Evolutionary conservation across 2,113 vertebrate species (phyloP).

Genomic region (Calonectris borealis): DNA sequence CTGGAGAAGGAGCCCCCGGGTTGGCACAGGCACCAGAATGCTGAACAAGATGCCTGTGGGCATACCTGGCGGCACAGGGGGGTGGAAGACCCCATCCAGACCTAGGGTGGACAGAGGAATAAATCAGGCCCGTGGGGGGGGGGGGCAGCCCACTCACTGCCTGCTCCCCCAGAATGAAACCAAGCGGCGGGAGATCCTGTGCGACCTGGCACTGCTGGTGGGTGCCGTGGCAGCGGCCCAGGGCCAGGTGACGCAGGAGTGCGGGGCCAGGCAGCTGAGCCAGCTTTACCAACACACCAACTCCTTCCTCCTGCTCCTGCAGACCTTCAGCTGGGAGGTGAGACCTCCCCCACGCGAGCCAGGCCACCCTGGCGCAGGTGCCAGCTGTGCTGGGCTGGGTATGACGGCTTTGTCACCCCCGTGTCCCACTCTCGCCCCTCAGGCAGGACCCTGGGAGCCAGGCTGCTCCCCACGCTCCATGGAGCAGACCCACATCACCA

Average conservation of each 20-base stretch:
- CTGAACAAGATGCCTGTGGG: neutral
- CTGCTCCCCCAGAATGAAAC: conserved; percentile 60
- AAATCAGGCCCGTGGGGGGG: rapidly evolving
- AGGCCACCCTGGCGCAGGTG: neutral
- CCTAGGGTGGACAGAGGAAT: neutral
- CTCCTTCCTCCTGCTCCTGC: conserved; percentile 68
- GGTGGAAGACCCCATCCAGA: neutral
- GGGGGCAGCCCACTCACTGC: neutral
- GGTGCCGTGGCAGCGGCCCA: neutral
- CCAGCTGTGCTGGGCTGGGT: neutral
- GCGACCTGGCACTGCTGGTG: conserved; percentile 60
- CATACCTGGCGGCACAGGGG: neutral
- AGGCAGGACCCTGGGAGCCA: neutral
- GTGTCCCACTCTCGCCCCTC: neutral
- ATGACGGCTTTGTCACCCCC: rapidly evolving
- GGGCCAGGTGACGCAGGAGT: conserved; percentile 42
- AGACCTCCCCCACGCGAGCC: neutral
- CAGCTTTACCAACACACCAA: conserved; percentile 66
- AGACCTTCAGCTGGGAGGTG: conserved; percentile 74
- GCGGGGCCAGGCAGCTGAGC: conserved; percentile 43
- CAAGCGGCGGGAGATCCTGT: conserved; percentile 70
- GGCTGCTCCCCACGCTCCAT: neutral
- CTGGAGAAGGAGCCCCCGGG: neutral
- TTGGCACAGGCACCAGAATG: neutral
- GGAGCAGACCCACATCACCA: conserved; percentile 33